Conservation (phyloP, 2,113 vertebrate species). For the Emberiza fucata region DNA sequence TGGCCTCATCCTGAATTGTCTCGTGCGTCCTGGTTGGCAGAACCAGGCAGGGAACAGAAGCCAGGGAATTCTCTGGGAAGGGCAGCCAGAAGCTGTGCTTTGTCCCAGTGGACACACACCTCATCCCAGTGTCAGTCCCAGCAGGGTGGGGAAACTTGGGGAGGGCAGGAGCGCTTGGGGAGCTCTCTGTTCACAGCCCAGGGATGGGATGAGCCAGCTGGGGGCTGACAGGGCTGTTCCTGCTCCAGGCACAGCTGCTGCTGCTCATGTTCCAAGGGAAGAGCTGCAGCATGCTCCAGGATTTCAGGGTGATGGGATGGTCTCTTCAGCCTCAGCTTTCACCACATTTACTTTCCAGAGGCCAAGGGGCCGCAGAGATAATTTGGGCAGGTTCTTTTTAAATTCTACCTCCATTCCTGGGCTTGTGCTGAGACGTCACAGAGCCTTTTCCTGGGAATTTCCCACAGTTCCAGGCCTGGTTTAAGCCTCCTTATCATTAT, state of each 20-base stretch:
- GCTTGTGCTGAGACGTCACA: neutral
- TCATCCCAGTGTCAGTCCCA: neutral
- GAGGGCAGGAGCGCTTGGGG: neutral
- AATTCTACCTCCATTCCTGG: neutral
- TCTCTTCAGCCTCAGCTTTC: neutral
- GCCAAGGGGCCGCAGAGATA: neutral
- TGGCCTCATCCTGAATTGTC: neutral
- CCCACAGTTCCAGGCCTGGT: neutral
- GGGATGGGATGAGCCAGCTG: neutral
- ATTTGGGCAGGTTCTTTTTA: neutral
- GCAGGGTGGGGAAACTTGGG: neutral
- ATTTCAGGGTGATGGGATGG: neutral
- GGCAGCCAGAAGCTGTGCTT: neutral
- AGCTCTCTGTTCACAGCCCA: neutral
- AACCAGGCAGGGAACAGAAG: neutral
- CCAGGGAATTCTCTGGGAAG: neutral
- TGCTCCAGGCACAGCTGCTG: neutral
- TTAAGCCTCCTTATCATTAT: neutral
- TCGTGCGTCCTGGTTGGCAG: accelerated
- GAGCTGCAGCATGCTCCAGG: neutral
- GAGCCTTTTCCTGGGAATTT: neutral
- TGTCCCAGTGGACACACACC: neutral
- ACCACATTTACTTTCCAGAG: neutral
- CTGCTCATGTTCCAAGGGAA: neutral
- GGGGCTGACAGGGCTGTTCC: neutral